These are phyloP conservation scores for Pangasius mekongensis DNA, from an alignment of 2,797 vertebrate genomes.

Conservation along the genomic window DNA sequence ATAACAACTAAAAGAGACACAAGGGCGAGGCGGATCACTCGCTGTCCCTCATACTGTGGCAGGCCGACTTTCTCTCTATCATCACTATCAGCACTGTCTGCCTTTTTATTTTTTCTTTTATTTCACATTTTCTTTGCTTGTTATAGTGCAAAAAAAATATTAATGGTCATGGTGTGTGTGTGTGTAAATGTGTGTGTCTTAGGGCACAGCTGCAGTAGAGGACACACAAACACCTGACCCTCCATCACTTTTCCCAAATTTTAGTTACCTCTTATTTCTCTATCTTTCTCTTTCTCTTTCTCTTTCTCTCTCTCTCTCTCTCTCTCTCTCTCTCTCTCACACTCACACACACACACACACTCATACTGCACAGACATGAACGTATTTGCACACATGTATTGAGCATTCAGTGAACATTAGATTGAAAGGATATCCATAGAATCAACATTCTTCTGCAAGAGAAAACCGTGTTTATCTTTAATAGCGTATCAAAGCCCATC, in stretches of 20 bases:
- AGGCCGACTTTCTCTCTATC: background rate
- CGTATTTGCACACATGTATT: background rate
- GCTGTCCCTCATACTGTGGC: too few relatives aligned
- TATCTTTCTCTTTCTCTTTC: background rate
- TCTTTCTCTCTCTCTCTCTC: background rate
- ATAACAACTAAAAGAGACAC: too few relatives aligned
- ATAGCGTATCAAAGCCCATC: constrained; percentile 25
- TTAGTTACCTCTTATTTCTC: background rate
- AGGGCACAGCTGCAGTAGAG: constrained; percentile 58
- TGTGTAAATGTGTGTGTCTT: too few relatives aligned
- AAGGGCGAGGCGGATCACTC: too few relatives aligned
- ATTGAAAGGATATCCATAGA: background rate
- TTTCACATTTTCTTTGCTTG: background rate
- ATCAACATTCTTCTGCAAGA: background rate
- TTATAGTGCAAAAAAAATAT: background rate
- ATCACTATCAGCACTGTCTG: constrained; percentile 4
- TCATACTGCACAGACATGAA: too few relatives aligned
- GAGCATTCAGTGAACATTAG: background rate
- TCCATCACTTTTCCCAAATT: too few relatives aligned
- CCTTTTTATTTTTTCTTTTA: background rate
- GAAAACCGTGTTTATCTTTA: background rate
- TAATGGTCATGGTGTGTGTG: constrained; percentile 43
- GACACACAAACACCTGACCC: too few relatives aligned
- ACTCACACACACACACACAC: background rate
- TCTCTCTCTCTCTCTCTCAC: background rate